Base-by-base conservation (phyloP, 92 coral and sea anemone species). In the Actinernus sp. region DNA sequence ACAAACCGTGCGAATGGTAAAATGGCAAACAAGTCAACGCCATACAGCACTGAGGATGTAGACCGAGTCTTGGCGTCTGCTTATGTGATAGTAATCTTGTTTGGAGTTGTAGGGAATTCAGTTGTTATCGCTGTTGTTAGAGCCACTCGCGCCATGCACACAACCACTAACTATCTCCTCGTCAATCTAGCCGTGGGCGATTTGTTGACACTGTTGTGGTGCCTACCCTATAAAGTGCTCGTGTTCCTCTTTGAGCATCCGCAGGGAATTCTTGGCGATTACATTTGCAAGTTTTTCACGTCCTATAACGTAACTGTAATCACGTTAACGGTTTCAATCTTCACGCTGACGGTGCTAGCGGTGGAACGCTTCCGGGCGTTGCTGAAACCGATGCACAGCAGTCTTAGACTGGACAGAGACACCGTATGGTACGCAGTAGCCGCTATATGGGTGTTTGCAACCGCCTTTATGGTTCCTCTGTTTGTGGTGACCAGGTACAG, bases 301-400 rank as follows among this genome's bases (percentile, higher is more conserved):
- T 85, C 86, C 14, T 80, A 72, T 41, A 79, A 79, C 72, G 65
- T 85, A 31, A 83, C 87, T 6, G 92, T 78, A 9, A 78, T 85
- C 34, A 78, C 87, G 20, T 47, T 85, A n/a, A 55, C 79, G 9
- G 92, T 80, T 26, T 79, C 96, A 18, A 59, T 76, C 8, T 70
- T 79, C 70, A 84, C 96, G 17, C 61, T 89, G 7, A 75, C 91
- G 2, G 32, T 79, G n/a, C 63, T 89, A 0, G 77, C 96, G 0
- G 47, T 89, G n/a, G 92, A 89, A 59, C 71, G 96, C 26, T 85
- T 84, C 74, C 70, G 83, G 34, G 96, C 88, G 14, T 52, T 89
- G 30, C 34, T 89, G 10, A 79, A 75, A 53, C 92, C 92, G 12
- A 31, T 89, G 27, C 69, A 59, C 22, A 31, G 38, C n/a, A 51